These are phyloP conservation scores for Zele albiditarsus DNA, from an alignment of 2,888 invertebrate species.

Conservation along the genomic window DNA sequence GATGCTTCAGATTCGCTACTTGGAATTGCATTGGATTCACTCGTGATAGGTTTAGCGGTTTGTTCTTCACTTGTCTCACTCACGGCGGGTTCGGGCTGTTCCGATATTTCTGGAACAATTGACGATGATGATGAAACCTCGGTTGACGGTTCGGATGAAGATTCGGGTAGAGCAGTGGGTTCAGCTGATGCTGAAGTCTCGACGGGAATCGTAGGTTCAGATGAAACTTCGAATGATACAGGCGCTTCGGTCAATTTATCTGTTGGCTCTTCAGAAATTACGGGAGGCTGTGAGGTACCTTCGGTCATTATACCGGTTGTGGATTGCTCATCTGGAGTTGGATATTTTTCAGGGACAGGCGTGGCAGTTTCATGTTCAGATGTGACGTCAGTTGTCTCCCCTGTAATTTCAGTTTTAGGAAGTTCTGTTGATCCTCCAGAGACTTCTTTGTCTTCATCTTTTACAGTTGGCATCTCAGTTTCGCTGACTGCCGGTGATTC, in stretches of 20 bases:
- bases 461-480: constrained; percentile 3
- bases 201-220: constrained; percentile 29
- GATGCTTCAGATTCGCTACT: constrained; percentile 44
- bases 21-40: constrained; percentile 31
- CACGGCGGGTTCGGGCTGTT: constrained; percentile 14
- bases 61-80: constrained; percentile 53
- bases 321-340: constrained; percentile 42
- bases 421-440: constrained; percentile 44
- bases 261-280: constrained; percentile 32
- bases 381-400: constrained; percentile 34
- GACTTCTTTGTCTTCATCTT: constrained; percentile 40
- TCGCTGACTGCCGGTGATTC: constrained; percentile 39
- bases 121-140: background rate
- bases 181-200: constrained; percentile 5
- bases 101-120: constrained; percentile 48
- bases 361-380: background rate
- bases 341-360: constrained; percentile 42
- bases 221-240: constrained; percentile 28
- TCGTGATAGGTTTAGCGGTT: constrained; percentile 43
- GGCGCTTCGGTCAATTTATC: constrained; percentile 30
- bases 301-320: constrained; percentile 46
- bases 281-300: constrained; percentile 27
- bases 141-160: background rate
- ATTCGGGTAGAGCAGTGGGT: constrained; percentile 42
- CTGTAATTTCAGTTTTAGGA: constrained; percentile 25